These are phyloP conservation scores for Steinernema feltiae DNA, from an alignment of 1,140 invertebrate species.

Conservation along the genomic window DNA sequence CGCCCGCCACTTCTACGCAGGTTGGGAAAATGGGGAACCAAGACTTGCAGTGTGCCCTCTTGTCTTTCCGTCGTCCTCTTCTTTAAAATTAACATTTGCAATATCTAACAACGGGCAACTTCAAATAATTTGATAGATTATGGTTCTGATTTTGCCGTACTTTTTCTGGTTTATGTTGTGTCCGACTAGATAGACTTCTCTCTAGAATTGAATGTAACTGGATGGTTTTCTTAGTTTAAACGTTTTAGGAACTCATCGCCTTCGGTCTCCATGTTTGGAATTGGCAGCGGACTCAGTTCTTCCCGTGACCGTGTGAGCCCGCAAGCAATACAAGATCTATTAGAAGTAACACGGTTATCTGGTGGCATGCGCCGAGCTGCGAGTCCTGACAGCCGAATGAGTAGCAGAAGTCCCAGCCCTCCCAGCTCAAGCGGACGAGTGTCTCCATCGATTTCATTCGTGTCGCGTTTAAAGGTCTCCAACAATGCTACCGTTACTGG, in stretches of 20 bases:
- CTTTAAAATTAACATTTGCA: not conserved
- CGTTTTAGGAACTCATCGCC: slow-evolving; percentile 57
- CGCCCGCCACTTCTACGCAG: not conserved
- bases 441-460: slow-evolving; percentile 36
- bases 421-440: slow-evolving; percentile 33
- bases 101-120: too few relatives aligned
- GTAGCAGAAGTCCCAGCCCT: slow-evolving; percentile 33
- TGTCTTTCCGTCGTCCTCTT: not conserved
- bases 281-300: slow-evolving; percentile 25
- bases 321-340: slow-evolving; percentile 54
- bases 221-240: too few relatives aligned
- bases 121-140: not conserved
- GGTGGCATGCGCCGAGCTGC: slow-evolving; percentile 30
- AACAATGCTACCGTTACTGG: slow-evolving; percentile 31
- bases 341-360: slow-evolving; percentile 51
- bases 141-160: too few relatives aligned
- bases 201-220: too few relatives aligned
- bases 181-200: too few relatives aligned
- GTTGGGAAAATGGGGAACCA: not conserved
- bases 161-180: too few relatives aligned
- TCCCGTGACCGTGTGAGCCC: slow-evolving; percentile 48
- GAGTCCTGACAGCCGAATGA: slow-evolving; percentile 31
- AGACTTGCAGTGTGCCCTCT: not conserved
- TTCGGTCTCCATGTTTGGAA: slow-evolving; percentile 54
- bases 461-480: slow-evolving; percentile 44